Evolutionary conservation across 1,140 invertebrate genomes (phyloP).

Genomic region (Calosoma granatense): DNA sequence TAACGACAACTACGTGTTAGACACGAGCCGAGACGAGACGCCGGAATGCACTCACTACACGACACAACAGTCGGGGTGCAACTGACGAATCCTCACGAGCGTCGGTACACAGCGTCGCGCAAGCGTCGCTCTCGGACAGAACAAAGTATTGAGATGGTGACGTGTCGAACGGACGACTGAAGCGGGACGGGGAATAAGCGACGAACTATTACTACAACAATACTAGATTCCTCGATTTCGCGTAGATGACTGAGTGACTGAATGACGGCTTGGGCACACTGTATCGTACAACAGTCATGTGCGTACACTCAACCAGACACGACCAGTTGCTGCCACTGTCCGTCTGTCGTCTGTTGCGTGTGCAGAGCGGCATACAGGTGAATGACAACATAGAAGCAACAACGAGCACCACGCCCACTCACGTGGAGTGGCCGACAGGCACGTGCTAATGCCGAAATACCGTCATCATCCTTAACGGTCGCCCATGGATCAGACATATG

Average conservation of each 20-base stretch:
- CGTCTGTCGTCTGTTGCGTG: not conserved
- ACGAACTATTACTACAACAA: no score
- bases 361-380: not conserved
- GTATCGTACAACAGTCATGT: not conserved
- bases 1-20: no score
- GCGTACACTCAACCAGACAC: not conserved
- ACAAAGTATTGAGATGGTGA: not conserved
- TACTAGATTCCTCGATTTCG: not conserved
- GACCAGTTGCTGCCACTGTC: not conserved
- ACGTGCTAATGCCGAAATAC: not conserved
- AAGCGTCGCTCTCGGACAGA: not conserved
- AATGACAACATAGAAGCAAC: not conserved
- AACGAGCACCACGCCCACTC: no score
- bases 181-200: no score
- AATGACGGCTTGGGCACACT: no score
- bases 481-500: not conserved
- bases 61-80: not conserved
- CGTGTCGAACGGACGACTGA: no score
- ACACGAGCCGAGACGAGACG: no score
- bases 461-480: not conserved
- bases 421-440: not conserved
- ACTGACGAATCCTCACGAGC: not conserved
- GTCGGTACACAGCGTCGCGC: not conserved
- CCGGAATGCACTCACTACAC: no score
- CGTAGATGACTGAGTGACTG: no score